Base-by-base conservation (phyloP, 2,888 invertebrate genomes). In the Aphrophora alni region DNA sequence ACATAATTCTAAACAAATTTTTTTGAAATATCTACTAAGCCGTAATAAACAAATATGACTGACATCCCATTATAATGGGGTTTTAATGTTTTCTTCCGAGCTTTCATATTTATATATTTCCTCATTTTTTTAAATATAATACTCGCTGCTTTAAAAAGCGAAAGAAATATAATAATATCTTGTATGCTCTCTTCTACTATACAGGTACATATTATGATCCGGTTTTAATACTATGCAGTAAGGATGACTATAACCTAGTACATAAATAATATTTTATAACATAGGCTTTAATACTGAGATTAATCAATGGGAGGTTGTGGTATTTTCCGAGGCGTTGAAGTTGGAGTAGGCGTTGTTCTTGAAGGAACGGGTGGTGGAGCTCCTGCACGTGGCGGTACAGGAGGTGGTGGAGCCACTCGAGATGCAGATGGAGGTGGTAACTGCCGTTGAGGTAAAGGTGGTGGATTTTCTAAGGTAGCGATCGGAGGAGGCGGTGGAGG, bases 331-430 rank as follows among this genome's bases (percentile, higher is more conserved):
- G 78, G 75, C 21, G 76, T 75, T 68, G 75, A 71, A 21, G 78
- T 74, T 24, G 78, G 77, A 38, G 78, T 81, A 51, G 75, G 74
- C 14, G 38, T 72, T 14, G 75, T 59, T 26, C 75, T 73, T 0
- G 75, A 75, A 38, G 93, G 93, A 83, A 93, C 88, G 0, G 93
- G 93, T 25, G 93, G 93, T 7, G 93, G 93, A 21, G 91, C 90
- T 5, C 90, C 89, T 78, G 91, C 90, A 81, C 92, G 88, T 0
- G 91, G 91, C 0, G 92, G 92, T 33, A 92, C 90, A 0, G 91
- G 91, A 0, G 92, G 91, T 0, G 91, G 90, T 59, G 87, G 85
- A 25, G 86, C 86, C 80, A 92, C 88, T 0, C 91, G 91, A 0
- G 92, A 92, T 38, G 92, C 90, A 0, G 91, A 90, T 1, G 92